phyloP scores from a whole-genome alignment of 2,797 vertebrate genomes.

The Neosalanx taihuensis region DNA sequence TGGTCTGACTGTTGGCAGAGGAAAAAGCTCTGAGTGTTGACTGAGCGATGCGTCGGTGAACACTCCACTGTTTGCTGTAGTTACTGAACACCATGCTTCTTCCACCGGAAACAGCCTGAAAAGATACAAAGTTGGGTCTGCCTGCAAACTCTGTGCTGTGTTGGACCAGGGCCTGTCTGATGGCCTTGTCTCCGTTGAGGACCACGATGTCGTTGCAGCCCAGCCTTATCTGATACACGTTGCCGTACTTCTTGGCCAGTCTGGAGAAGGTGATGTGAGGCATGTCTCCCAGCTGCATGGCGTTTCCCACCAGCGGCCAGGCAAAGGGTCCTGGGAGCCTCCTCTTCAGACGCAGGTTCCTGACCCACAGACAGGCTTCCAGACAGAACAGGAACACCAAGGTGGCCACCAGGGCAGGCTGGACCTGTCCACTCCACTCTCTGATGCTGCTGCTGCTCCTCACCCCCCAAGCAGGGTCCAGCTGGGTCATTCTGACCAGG shows the following conservation, averaged over 20 bases:
- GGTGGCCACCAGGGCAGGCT: constrained; percentile 71
- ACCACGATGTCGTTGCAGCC: constrained; percentile 78
- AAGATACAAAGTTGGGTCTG: constrained; percentile 83
- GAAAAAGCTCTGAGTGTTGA: constrained; percentile 79
- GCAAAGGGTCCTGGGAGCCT: constrained; percentile 79
- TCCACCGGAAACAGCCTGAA: constrained; percentile 79
- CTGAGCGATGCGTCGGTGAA: constrained; percentile 77
- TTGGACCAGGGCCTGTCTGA: constrained; percentile 77
- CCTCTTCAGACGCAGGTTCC: constrained; percentile 60
- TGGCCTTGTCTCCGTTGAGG: constrained; percentile 73
- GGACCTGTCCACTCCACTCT: constrained; percentile 73
- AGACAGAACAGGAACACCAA: constrained; percentile 76
- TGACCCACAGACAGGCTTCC: constrained; percentile 69
- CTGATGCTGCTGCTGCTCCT: constrained; percentile 66
- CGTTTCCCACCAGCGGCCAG: constrained; percentile 85
- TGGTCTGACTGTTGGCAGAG: constrained; percentile 70
- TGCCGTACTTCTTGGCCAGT: constrained; percentile 77
- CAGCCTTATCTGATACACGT: constrained; percentile 81
- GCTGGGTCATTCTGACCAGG: constrained; percentile 52
- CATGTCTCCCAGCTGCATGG: constrained; percentile 82
- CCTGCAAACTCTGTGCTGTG: constrained; percentile 79
- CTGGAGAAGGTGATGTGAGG: constrained; percentile 79
- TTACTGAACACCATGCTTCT: constrained; percentile 76
- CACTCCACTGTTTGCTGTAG: constrained; percentile 78
- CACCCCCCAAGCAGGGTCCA: constrained; percentile 66